A percentile compares a stretch with the other conserved stretches of the same genome.
Conservation (phyloP, 2,797 vertebrate genomes). For the Cossypha caffra region DNA sequence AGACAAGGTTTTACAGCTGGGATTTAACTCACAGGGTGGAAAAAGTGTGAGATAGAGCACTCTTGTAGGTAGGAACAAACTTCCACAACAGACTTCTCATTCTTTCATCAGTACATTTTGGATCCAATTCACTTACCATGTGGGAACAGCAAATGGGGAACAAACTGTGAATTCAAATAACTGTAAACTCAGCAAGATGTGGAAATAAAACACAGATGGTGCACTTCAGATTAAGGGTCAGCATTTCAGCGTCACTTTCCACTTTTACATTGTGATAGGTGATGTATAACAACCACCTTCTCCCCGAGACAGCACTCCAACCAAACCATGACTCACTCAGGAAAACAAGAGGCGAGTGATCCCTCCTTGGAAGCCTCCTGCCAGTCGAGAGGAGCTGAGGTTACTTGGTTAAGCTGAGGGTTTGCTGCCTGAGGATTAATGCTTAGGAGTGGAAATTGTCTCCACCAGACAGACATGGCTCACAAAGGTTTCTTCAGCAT, state of each 20-base stretch:
- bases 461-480: not conserved
- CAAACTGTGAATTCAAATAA: conserved; percentile 69
- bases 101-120: conserved; percentile 56
- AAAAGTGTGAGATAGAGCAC: conserved; percentile 15
- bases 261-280: conserved; percentile 56
- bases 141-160: conserved; percentile 68
- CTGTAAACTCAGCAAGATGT: conserved; percentile 67
- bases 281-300: conserved; percentile 44
- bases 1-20: conserved; percentile 27
- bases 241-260: conserved; percentile 7
- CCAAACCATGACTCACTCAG: conserved; percentile 22
- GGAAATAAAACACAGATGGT: conserved; percentile 69
- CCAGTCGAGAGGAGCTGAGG: not conserved
- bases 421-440: not conserved
- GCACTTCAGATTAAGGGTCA: conserved; percentile 55
- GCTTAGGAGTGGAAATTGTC: not conserved
- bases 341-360: conserved; percentile 11
- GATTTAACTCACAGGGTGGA: conserved; percentile 22
- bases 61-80: conserved; percentile 37
- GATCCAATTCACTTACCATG: conserved; percentile 66
- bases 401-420: not conserved
- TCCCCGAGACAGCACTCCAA: not conserved
- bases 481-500: not conserved
- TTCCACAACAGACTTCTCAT: conserved; percentile 36
- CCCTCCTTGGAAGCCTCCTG: not conserved